A percentile compares a stretch with the other conserved stretches of the same genome.
Conservation (phyloP, 2,797 vertebrate genomes). For the Melanotaenia nigrans region DNA sequence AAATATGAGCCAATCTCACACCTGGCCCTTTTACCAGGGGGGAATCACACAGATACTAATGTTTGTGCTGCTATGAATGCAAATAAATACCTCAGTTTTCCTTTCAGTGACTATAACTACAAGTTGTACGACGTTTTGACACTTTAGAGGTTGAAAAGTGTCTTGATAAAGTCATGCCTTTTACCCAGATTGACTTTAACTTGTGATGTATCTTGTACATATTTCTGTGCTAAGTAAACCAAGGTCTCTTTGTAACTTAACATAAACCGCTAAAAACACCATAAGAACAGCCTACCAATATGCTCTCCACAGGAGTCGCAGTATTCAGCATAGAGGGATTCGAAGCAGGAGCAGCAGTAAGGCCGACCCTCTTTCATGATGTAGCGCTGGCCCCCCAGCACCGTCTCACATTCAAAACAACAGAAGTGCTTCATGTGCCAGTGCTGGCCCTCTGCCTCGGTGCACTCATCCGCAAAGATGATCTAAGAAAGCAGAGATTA, state of each 20-base stretch:
- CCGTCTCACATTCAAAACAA: conserved; percentile 97
- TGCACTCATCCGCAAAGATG: conserved; percentile 98
- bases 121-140: conserved; percentile 11
- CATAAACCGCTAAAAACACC: conserved; percentile 38
- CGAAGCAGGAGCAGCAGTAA: conserved; percentile 97
- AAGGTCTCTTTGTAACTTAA: neutral
- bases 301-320: conserved; percentile 98
- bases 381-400: conserved; percentile 96
- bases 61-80: neutral
- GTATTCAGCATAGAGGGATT: conserved; percentile 96
- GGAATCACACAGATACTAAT: neutral
- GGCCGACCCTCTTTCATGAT: conserved; percentile 99
- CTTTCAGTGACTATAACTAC: conserved; percentile 14
- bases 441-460: conserved; percentile 96
- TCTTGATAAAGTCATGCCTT: conserved; percentile 6
- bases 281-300: conserved; percentile 86
- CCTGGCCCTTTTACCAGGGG: conserved; percentile 52
- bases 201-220: conserved; percentile 14
- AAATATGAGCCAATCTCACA: conserved; percentile 65
- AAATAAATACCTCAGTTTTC: conserved; percentile 23
- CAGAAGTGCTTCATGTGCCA: conserved; percentile 99
- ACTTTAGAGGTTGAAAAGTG: conserved; percentile 4
- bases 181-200: conserved; percentile 9
- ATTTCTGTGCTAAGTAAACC: conserved; percentile 21
- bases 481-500: conserved; percentile 82